Percentiles rank a stretch among this genome's conserved stretches.
These are phyloP conservation scores for Norana najaformis DNA, from an alignment of 2,888 invertebrate species.

Conservation along the genomic window DNA sequence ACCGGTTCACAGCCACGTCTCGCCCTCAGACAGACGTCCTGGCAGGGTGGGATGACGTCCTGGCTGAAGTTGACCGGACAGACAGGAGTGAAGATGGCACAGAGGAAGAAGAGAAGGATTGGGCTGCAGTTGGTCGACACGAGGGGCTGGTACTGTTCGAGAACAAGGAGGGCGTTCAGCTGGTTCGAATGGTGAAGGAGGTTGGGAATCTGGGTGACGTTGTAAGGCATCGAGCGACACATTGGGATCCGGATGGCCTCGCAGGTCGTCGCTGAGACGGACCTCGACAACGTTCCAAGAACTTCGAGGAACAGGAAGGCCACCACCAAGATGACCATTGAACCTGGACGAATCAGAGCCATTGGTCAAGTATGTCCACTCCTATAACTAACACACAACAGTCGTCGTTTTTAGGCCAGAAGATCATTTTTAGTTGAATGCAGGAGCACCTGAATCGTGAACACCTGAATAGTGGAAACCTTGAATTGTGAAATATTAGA, in stretches of 20 bases:
- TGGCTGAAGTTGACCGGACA: conserved; percentile 55
- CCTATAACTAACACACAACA: background rate
- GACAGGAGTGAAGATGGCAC: conserved; percentile 57
- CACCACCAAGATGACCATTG: background rate
- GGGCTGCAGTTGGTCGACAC: conserved; percentile 53
- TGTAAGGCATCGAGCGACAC: conserved; percentile 54
- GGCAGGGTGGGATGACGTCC: conserved; percentile 54
- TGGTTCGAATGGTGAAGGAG: conserved; percentile 55
- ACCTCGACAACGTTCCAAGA: conserved; percentile 1
- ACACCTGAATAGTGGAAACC: no score
- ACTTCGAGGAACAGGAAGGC: conserved; percentile 5
- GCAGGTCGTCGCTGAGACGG: conserved; percentile 46
- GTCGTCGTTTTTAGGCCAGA: background rate
- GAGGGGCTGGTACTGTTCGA: conserved; percentile 53
- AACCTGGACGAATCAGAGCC: background rate
- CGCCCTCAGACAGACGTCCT: conserved; percentile 54
- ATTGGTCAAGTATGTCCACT: background rate
- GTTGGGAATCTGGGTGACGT: conserved; percentile 59
- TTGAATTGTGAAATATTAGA: no score
- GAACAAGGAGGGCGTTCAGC: conserved; percentile 53
- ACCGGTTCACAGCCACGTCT: conserved; percentile 53
- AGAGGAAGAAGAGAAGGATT: conserved; percentile 54
- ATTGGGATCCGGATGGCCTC: conserved; percentile 54
- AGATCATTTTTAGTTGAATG: no score
- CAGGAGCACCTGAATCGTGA: no score